Conservation (phyloP, 2,113 vertebrate species). For the Myiozetetes cayanensis region DNA sequence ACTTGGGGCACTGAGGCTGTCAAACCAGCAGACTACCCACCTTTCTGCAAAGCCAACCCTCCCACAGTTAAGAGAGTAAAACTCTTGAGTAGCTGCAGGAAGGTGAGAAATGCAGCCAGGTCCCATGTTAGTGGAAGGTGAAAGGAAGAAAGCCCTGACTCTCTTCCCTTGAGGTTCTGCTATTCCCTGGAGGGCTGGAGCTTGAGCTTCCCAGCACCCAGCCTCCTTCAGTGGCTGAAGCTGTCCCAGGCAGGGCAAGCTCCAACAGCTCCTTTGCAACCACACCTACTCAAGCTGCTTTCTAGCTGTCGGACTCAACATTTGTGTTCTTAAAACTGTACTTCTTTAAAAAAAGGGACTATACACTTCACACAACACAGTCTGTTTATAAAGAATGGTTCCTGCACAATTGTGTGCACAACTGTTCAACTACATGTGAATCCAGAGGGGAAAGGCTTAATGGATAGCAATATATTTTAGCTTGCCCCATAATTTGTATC, state of each 20-base stretch:
- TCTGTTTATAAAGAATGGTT: neutral
- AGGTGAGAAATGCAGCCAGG: neutral
- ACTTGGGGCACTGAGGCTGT: fast-evolving
- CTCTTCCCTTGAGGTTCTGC: neutral
- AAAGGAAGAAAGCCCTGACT: neutral
- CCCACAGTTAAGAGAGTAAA: fast-evolving
- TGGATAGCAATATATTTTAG: neutral
- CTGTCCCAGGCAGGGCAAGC: neutral
- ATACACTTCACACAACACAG: neutral
- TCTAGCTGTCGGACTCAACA: neutral
- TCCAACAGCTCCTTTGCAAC: neutral
- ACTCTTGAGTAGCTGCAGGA: neutral
- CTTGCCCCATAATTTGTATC: neutral
- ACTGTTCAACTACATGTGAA: neutral
- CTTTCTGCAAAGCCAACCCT: neutral
- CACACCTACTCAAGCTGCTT: neutral
- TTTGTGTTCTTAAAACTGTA: neutral
- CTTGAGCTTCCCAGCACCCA: neutral
- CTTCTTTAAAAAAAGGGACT: neutral
- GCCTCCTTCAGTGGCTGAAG: fast-evolving
- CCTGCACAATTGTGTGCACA: neutral
- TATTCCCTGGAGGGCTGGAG: neutral
- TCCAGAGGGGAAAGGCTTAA: neutral
- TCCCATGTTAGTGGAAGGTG: neutral
- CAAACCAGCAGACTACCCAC: neutral